A percentile compares a stretch with the other conserved stretches of the same genome.
phyloP scores from a whole-genome alignment of 2,113 vertebrate genomes.

The Podilymbus podiceps region DNA sequence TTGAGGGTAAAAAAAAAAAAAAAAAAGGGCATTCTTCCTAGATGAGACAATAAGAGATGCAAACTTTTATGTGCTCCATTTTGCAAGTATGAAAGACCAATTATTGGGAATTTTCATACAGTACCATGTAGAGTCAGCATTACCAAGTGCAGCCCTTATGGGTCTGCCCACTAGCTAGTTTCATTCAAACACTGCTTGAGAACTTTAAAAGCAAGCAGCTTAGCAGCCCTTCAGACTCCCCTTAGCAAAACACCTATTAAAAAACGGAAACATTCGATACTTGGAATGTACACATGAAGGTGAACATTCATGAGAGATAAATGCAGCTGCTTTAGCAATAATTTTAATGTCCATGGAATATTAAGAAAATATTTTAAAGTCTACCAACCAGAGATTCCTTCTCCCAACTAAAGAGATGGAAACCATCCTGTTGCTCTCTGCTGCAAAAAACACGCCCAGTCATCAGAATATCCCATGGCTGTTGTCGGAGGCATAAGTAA shows the following conservation, averaged over 20 bases:
- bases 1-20: neutral
- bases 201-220: neutral
- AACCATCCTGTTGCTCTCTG: neutral
- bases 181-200: neutral
- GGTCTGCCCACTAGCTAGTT: neutral
- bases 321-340: neutral
- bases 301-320: neutral
- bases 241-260: neutral
- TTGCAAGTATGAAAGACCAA: neutral
- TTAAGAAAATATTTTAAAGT: neutral
- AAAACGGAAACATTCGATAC: neutral
- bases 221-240: neutral
- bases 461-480: neutral
- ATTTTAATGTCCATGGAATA: neutral
- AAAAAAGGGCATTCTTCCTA: neutral
- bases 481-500: neutral
- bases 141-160: neutral
- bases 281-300: neutral
- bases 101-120: neutral
- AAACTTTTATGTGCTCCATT: neutral
- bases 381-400: neutral
- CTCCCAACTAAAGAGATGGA: neutral
- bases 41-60: neutral
- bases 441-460: neutral
- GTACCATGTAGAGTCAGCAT: neutral